Percentiles rank a stretch among this genome's conserved stretches.
Conservation (phyloP, 2,113 vertebrate species). For the Zosterops pallidus region DNA sequence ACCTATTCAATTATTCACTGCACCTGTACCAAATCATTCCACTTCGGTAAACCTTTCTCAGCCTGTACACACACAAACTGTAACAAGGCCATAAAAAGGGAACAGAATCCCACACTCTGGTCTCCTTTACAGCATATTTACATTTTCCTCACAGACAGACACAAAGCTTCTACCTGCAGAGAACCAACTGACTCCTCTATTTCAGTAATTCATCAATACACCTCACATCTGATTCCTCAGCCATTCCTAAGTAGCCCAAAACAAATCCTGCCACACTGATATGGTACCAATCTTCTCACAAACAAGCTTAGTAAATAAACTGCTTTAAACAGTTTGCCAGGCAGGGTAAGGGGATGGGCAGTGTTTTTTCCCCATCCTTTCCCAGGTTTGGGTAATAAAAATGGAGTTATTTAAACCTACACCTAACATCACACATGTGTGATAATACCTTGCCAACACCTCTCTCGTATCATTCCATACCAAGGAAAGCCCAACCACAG, state of each 20-base stretch:
- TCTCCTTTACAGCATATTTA: background rate
- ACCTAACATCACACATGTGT: rapidly evolving
- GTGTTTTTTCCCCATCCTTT: rapidly evolving
- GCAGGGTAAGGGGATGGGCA: background rate
- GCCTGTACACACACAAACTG: background rate
- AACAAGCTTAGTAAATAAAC: background rate
- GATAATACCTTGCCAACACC: background rate
- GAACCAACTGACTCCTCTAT: background rate
- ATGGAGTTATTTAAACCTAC: background rate
- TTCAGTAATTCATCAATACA: background rate
- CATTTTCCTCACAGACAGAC: background rate
- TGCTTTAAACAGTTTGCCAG: background rate
- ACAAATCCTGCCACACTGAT: background rate
- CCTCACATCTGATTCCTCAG: background rate
- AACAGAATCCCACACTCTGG: background rate
- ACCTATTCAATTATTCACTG: background rate
- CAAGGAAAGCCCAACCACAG: background rate
- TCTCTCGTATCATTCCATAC: background rate
- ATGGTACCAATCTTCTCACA: background rate
- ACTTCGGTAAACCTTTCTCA: background rate
- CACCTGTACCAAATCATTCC: background rate
- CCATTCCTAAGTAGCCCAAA: background rate
- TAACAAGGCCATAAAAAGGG: background rate
- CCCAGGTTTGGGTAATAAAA: background rate
- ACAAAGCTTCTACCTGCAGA: background rate